A percentile compares a stretch with the other conserved stretches of the same genome.
phyloP scores from a whole-genome alignment of 2,888 invertebrate species.

The Andrena dorsata region DNA sequence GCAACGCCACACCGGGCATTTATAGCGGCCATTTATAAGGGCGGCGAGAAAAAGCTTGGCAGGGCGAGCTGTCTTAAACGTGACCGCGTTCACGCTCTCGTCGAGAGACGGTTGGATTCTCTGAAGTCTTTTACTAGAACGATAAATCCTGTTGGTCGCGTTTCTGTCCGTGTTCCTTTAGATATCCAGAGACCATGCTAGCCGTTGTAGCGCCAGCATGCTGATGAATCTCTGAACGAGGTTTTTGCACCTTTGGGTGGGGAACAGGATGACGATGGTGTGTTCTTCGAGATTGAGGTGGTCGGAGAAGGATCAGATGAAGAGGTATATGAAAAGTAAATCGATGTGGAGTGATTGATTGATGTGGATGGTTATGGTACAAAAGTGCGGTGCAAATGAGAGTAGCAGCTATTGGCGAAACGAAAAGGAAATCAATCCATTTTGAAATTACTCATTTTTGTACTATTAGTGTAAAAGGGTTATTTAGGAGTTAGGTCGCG shows the following conservation, averaged over 20 bases:
- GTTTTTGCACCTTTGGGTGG: background rate
- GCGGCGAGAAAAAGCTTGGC: constrained; percentile 65
- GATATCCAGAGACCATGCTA: constrained; percentile 26
- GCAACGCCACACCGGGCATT: constrained; percentile 73
- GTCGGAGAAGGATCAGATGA: no score
- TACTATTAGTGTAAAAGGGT: no score
- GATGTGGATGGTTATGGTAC: no score
- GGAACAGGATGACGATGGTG: background rate
- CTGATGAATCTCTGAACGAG: constrained; percentile 9
- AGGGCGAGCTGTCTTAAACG: constrained; percentile 39
- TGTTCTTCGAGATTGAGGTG: background rate
- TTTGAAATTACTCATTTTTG: no score
- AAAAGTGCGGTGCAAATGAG: no score
- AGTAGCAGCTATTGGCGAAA: no score
- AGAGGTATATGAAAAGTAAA: no score
- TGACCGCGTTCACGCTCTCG: constrained; percentile 29
- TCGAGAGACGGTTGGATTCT: constrained; percentile 5
- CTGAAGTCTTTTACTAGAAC: background rate
- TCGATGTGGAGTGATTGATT: no score
- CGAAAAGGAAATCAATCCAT: no score
- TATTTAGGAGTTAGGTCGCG: background rate
- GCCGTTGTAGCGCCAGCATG: background rate
- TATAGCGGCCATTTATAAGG: constrained; percentile 76
- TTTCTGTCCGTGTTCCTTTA: background rate
- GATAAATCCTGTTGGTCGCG: constrained; percentile 34